These are phyloP conservation scores for Cliona cf. orientalis DNA, from an alignment of 37 sponge, comb jelly and placozoan genomes.

Conservation along the genomic window DNA sequence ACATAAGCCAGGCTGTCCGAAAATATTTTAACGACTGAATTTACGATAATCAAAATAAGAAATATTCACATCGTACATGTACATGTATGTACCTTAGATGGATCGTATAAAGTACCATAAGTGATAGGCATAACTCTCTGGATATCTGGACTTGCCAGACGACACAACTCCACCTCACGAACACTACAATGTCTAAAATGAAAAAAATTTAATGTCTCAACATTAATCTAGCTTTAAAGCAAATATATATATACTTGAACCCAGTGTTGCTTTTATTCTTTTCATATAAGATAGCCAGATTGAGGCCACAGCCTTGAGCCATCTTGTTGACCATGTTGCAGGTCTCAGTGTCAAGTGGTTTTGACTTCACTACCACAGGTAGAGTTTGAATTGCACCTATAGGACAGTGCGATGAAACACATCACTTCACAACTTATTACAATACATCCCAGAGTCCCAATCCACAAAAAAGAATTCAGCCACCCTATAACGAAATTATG, in stretches of 20 bases:
- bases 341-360: conserved; percentile 68
- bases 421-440: too few species aligned
- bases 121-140: conserved; percentile 42
- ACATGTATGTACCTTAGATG: conserved; percentile 41
- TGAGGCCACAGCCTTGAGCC: conserved; percentile 80
- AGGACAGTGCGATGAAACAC: too few species aligned
- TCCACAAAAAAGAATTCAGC: too few species aligned
- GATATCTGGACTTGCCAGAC: conserved; percentile 16
- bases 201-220: not conserved
- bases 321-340: conserved; percentile 82
- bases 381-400: not conserved
- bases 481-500: too few species aligned
- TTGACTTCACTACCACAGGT: conserved; percentile 68
- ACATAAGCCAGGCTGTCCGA: too few species aligned
- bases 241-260: conserved; percentile 50
- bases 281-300: conserved; percentile 62
- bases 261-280: conserved; percentile 67
- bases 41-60: not conserved
- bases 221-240: not conserved
- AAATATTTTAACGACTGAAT: not conserved
- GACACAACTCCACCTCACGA: conserved; percentile 64
- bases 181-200: conserved; percentile 43
- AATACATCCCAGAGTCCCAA: too few species aligned
- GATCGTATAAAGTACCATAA: conserved; percentile 32
- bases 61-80: not conserved